Conservation (phyloP, 23 tunicate genomes). For the Corella eumyota region DNA sequence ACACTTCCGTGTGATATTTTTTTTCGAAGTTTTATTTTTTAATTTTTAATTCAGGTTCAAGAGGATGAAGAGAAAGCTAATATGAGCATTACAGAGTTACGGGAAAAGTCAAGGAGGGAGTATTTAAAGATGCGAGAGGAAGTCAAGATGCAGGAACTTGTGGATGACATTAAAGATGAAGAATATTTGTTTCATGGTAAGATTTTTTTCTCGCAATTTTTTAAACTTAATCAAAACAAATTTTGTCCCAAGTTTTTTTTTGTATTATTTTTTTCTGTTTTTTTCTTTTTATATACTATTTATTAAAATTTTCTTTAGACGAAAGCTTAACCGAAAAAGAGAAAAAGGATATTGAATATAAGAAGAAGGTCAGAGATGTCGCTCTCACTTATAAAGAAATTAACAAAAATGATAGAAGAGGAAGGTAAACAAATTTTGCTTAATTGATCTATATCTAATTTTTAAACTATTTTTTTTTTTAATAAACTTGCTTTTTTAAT, state of each 20-base stretch:
- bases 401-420: constrained; percentile 49
- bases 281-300: background rate
- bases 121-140: constrained; percentile 95
- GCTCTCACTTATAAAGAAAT: constrained; percentile 78
- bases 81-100: constrained; percentile 36
- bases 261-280: background rate
- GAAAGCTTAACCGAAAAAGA: constrained; percentile 76
- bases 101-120: constrained; percentile 84
- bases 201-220: background rate
- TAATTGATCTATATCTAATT: background rate
- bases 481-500: too few relatives aligned
- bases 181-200: constrained; percentile 74
- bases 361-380: constrained; percentile 70
- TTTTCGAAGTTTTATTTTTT: background rate
- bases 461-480: background rate
- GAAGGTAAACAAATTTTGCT: constrained; percentile 23
- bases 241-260: background rate
- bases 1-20: background rate
- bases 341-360: constrained; percentile 39
- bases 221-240: background rate
- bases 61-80: constrained; percentile 14
- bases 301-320: constrained; percentile 1
- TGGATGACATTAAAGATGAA: constrained; percentile 91
- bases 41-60: constrained; percentile 2
- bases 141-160: constrained; percentile 70